Evolutionary conservation across 1,140 invertebrate genomes (phyloP).

Genomic region (Anoplolepis gracilipes): DNA sequence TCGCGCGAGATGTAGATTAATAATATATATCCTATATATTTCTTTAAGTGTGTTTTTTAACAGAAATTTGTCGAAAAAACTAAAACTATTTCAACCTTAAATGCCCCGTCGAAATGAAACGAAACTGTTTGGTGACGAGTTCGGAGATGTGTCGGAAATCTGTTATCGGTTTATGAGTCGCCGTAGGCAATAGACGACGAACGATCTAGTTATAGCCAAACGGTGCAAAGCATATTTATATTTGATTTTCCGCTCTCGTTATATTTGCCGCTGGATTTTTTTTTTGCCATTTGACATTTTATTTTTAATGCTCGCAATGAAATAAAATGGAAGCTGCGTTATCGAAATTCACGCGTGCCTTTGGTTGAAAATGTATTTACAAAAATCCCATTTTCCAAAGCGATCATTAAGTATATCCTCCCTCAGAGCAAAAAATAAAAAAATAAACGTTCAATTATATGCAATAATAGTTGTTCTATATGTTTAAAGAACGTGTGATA

Average conservation of each 20-base stretch:
- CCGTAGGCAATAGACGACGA: constrained; percentile 11
- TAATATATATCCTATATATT: neutral
- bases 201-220: constrained; percentile 5
- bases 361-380: constrained; percentile 10
- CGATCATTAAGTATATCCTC: neutral
- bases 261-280: constrained; percentile 25
- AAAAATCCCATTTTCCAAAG: neutral
- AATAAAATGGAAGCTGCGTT: constrained; percentile 4
- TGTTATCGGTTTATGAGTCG: constrained; percentile 8
- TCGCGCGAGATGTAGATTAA: neutral
- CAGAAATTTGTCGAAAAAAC: neutral
- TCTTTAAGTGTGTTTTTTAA: neutral
- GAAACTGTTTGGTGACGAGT: neutral
- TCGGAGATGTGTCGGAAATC: neutral
- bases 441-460: neutral
- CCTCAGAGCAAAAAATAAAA: neutral
- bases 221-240: constrained; percentile 20
- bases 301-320: neutral
- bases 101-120: neutral
- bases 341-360: constrained; percentile 7
- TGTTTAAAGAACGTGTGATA: too few relatives aligned
- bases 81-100: neutral
- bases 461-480: neutral
- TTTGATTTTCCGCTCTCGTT: constrained; percentile 33
- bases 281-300: constrained; percentile 28